Percentiles rank a stretch among this genome's conserved stretches.
These are phyloP conservation scores for Vanessa cardui DNA, from an alignment of 2,888 invertebrate species.

Conservation along the genomic window DNA sequence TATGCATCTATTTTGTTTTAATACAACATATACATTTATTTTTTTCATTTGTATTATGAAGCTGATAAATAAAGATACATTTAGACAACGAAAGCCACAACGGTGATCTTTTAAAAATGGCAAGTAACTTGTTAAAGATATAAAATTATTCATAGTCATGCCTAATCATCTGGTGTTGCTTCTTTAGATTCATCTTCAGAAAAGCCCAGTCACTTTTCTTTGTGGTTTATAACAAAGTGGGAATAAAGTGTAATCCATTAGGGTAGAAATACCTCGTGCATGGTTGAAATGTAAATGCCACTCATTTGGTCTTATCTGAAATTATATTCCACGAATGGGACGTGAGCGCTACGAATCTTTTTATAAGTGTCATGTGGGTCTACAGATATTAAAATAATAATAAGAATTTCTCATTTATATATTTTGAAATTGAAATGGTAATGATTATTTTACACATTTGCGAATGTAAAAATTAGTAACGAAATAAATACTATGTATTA, in stretches of 20 bases:
- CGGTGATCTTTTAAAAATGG: background rate
- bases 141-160: slow-evolving; percentile 31
- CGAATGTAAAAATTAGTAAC: too few relatives aligned
- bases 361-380: slow-evolving; percentile 3
- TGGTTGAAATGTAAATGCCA: slow-evolving; percentile 18
- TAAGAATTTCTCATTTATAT: too few relatives aligned
- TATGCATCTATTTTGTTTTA: too few relatives aligned
- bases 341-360: slow-evolving; percentile 19
- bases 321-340: slow-evolving; percentile 21
- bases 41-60: too few relatives aligned
- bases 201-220: slow-evolving; percentile 33
- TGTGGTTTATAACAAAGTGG: slow-evolving; percentile 29
- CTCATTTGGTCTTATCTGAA: slow-evolving; percentile 23
- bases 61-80: background rate
- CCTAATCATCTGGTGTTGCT: slow-evolving; percentile 30
- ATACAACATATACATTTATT: too few relatives aligned
- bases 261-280: slow-evolving; percentile 10
- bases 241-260: slow-evolving; percentile 21
- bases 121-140: slow-evolving; percentile 4
- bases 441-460: too few relatives aligned
- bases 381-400: too few relatives aligned
- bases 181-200: slow-evolving; percentile 29
- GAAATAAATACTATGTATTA: too few relatives aligned
- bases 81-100: background rate
- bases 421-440: too few relatives aligned